These are phyloP conservation scores for Eremobia ochroleuca DNA, from an alignment of 2,888 invertebrate genomes.

Conservation along the genomic window DNA sequence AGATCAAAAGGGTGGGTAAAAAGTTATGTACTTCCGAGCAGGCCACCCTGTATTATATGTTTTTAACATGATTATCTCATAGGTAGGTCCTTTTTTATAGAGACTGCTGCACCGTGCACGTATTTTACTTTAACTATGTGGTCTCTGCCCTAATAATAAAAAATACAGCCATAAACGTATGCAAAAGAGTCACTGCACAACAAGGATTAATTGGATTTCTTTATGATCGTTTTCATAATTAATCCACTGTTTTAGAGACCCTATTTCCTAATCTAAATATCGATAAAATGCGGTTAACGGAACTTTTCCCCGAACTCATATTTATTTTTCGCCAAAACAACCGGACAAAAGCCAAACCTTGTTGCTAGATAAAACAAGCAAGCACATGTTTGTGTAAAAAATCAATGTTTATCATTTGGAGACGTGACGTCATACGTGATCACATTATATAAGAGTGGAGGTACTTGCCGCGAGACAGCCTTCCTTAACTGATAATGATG, in stretches of 20 bases:
- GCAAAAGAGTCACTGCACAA: no score
- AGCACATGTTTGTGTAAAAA: constrained; percentile 42
- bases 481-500: constrained; percentile 59
- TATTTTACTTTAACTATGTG: not conserved
- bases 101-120: not conserved
- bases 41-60: not conserved
- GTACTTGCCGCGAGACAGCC: constrained; percentile 15
- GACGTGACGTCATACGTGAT: constrained; percentile 46
- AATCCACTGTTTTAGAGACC: not conserved
- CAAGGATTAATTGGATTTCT: not conserved
- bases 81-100: not conserved
- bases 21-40: no score
- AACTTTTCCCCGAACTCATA: not conserved
- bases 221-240: not conserved
- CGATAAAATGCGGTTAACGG: not conserved
- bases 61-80: not conserved
- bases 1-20: not conserved
- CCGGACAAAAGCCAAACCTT: not conserved
- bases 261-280: not conserved
- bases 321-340: not conserved
- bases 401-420: constrained; percentile 47
- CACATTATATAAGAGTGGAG: constrained; percentile 49
- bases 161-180: not conserved
- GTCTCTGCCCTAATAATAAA: not conserved
- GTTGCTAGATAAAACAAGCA: constrained; percentile 16